Evolutionary conservation across 2,888 invertebrate genomes (phyloP).

Genomic region (Sminthurides aquaticus): DNA sequence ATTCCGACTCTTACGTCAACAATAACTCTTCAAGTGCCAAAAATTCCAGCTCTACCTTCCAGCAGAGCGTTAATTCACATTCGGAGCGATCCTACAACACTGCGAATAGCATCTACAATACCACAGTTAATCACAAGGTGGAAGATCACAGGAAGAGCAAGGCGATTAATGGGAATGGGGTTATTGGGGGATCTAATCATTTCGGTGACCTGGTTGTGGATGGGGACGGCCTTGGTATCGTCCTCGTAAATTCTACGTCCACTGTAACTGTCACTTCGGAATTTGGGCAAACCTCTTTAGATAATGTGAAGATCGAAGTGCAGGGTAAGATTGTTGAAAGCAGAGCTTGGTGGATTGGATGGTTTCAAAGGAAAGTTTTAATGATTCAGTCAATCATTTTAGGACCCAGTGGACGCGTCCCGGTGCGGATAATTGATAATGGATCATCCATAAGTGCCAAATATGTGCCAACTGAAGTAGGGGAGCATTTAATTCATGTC

Average conservation of each 20-base stretch:
- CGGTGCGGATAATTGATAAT: constrained; percentile 38
- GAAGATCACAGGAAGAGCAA: constrained; percentile 40
- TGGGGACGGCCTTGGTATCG: constrained; percentile 57
- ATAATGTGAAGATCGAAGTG: constrained; percentile 49
- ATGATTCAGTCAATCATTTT: too few species aligned
- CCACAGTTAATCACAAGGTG: constrained; percentile 43
- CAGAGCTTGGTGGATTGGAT: not conserved
- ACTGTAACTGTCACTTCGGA: constrained; percentile 53
- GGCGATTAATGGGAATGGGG: constrained; percentile 24
- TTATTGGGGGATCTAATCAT: constrained; percentile 46
- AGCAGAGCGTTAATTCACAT: constrained; percentile 10
- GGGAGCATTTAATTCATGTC: constrained; percentile 54
- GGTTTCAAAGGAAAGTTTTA: constrained; percentile 1
- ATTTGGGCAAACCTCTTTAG: constrained; percentile 42
- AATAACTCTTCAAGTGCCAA: constrained; percentile 38
- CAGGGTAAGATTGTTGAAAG: constrained; percentile 47
- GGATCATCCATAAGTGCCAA: constrained; percentile 48
- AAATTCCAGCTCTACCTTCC: constrained; percentile 24
- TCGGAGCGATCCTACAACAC: not conserved
- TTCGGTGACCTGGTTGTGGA: constrained; percentile 50
- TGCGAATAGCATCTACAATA: constrained; percentile 11
- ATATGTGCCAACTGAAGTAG: constrained; percentile 54
- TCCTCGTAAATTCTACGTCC: constrained; percentile 55
- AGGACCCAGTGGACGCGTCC: constrained; percentile 41
- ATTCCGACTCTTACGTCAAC: constrained; percentile 16